Percentiles rank a stretch among this genome's conserved stretches.
Evolutionary conservation across 2,113 vertebrate species (phyloP).

Genomic region (Chlamydotis undulata): DNA sequence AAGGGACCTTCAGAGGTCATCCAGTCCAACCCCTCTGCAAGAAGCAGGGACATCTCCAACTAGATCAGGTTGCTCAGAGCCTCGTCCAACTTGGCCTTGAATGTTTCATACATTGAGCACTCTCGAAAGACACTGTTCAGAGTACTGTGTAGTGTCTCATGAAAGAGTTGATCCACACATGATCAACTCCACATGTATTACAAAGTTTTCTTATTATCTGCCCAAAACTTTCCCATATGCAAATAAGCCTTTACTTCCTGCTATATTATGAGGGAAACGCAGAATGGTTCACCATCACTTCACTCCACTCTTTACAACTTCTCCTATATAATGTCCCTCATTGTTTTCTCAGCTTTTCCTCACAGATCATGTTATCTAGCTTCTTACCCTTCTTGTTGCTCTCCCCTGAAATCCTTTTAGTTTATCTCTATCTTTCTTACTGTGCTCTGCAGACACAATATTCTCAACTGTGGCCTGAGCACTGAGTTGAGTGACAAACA

Average conservation of each 20-base stretch:
- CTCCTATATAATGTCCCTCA: background rate
- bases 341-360: background rate
- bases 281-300: background rate
- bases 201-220: background rate
- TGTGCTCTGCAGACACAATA: background rate
- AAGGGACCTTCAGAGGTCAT: too few species aligned
- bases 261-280: background rate
- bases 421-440: background rate
- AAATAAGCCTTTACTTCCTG: background rate
- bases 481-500: rapidly evolving
- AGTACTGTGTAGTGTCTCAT: background rate
- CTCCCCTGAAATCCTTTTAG: background rate
- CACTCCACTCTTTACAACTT: background rate
- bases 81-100: too few species aligned
- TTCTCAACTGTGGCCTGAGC: background rate
- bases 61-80: too few species aligned
- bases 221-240: background rate
- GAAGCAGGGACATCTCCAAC: too few species aligned
- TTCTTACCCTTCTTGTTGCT: background rate
- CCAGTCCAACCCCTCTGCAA: too few species aligned
- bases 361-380: background rate
- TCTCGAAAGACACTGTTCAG: background rate
- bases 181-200: rapidly evolving
- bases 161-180: background rate
- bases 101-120: background rate